Base-by-base conservation (phyloP, 2,797 vertebrate genomes). In the Serranus cabrilla region DNA sequence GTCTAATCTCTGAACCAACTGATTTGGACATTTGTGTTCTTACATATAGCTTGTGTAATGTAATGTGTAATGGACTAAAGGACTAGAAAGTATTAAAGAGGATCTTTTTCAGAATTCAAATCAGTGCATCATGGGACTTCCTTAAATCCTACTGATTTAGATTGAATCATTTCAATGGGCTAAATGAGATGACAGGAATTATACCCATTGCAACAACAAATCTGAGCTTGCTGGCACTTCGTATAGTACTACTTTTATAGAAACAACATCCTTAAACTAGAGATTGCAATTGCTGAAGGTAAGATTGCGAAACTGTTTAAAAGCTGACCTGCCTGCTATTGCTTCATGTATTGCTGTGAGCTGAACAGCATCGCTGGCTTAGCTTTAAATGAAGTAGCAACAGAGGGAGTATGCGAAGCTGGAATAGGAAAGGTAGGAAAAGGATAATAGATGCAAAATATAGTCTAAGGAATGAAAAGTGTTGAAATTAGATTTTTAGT, bases 51-150 rank as follows among this genome's bases (percentile, higher is more conserved):
- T n/a, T n/a, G n/a, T n/a, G n/a, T n/a, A n/a, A n/a, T n/a, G n/a
- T n/a, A n/a, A 27, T 27, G 6, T 27, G 27, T 3, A 27, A 27
- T 3, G 27, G 27, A 27, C 27, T 27, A 27, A 27, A 27, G 27
- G 27, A 27, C 27, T 27, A 6, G 3, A 27, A 3, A 27, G 27
- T 27, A 27, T 3, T 27, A 6, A 27, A 27, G 46, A 61, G 37
- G 66, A 62, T 49, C n/a, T 42, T 27, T 56, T 74, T 37, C 42
- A 63, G 58, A 80, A 68, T 82, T 76, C 39, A 71, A 71, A 75
- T 57, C 9, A 25, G 43, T 45, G 51, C 43, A 39, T 66, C 45
- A 2, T 12, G 52, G 74, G 49, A 72, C n/a, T 43, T 18, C 14
- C 18, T 42, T 66, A 21, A 52, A 74, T 50, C 55, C 50, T 62